Conservation (phyloP, 2,113 vertebrate genomes). For the Podarcis cretensis region DNA sequence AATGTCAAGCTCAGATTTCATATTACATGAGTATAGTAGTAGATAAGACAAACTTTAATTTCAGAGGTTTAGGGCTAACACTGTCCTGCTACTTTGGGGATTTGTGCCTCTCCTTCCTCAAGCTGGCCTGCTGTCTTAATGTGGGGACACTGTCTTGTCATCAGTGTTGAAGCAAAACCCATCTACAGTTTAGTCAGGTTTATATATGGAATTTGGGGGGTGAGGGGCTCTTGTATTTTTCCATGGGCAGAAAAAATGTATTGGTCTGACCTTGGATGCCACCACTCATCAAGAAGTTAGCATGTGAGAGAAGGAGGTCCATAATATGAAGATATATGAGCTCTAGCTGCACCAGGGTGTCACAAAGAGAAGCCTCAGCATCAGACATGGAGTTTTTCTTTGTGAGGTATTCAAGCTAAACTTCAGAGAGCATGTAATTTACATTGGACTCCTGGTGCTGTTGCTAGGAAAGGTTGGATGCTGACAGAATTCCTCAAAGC, state of each 20-base stretch:
- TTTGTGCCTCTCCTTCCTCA: background rate
- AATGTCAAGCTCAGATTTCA: slow-evolving; percentile 16
- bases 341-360: background rate
- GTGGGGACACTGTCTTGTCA: background rate
- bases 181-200: background rate
- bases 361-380: background rate
- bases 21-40: background rate
- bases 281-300: background rate
- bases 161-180: background rate
- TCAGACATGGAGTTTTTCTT: background rate
- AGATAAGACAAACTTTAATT: background rate
- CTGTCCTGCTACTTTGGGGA: background rate
- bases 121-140: background rate
- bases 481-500: background rate
- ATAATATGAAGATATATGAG: background rate
- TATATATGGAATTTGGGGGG: background rate
- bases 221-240: background rate
- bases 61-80: background rate
- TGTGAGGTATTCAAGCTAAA: background rate
- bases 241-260: background rate
- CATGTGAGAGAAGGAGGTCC: background rate
- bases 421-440: background rate
- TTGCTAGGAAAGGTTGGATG: background rate
- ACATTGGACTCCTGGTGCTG: background rate
- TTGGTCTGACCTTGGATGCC: background rate